Evolutionary conservation across 2,797 vertebrate genomes (phyloP).

Genomic region (Benthosema pterotum): DNA sequence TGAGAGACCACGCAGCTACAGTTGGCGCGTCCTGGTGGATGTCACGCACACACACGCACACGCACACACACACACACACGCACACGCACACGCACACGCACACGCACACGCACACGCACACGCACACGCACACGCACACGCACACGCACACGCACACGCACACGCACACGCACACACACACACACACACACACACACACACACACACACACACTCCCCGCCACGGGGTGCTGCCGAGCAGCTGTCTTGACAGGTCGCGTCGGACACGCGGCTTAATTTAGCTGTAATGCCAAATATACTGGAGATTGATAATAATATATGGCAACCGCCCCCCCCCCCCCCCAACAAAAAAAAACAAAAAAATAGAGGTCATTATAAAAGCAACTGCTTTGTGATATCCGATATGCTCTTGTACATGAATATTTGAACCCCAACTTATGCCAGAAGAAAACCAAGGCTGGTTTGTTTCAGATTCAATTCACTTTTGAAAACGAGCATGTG

Average conservation of each 20-base stretch:
- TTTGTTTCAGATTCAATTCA: slow-evolving; percentile 4
- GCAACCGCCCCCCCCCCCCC: slow-evolving; percentile 68
- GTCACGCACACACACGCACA: no score
- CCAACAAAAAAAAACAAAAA: no score
- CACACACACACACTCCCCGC: background rate
- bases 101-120: background rate
- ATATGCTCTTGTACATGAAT: slow-evolving; percentile 13
- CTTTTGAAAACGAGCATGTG: slow-evolving; percentile 6
- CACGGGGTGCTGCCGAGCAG: slow-evolving; percentile 66
- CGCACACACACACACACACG: no score
- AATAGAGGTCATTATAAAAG: slow-evolving; percentile 62
- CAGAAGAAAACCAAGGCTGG: background rate
- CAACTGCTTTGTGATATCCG: slow-evolving; percentile 28
- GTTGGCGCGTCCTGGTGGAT: no score
- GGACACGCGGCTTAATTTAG: slow-evolving; percentile 74
- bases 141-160: no score
- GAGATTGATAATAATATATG: slow-evolving; percentile 62
- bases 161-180: no score
- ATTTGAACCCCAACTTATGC: slow-evolving; percentile 16
- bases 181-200: background rate
- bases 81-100: no score
- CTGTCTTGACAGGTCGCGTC: slow-evolving; percentile 66
- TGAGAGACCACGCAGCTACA: no score
- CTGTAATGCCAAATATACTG: slow-evolving; percentile 65
- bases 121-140: background rate